A percentile compares a stretch with the other conserved stretches of the same genome.
phyloP scores from a whole-genome alignment of 2,888 invertebrate species.

The Nomada ferruginata region DNA sequence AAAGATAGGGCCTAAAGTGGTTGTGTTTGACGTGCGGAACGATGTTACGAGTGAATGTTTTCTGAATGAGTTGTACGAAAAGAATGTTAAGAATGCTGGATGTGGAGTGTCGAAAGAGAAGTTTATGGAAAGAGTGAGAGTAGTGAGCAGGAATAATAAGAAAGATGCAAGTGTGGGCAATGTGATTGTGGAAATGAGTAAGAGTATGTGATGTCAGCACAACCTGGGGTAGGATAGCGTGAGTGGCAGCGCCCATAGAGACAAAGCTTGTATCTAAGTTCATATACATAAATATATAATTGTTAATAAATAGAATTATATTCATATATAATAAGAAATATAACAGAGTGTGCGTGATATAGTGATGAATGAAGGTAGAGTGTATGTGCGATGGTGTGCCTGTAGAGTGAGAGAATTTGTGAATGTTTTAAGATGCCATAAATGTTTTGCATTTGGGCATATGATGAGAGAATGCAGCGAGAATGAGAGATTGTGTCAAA shows the following conservation, averaged over 20 bases:
- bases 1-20: not conserved
- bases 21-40: slow-evolving; percentile 19
- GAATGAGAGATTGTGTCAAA: slow-evolving; percentile 5
- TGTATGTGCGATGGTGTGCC: not conserved
- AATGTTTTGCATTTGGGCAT: not conserved
- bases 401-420: too few relatives aligned
- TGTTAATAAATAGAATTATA: too few relatives aligned
- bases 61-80: slow-evolving; percentile 15
- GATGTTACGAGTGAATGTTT: not conserved
- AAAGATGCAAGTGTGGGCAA: not conserved
- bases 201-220: not conserved
- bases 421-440: too few relatives aligned
- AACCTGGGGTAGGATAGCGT: too few relatives aligned
- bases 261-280: too few relatives aligned
- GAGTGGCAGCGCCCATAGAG: too few relatives aligned
- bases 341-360: not conserved
- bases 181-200: not conserved
- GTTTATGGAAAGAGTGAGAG: too few relatives aligned
- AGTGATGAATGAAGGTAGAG: not conserved
- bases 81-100: not conserved
- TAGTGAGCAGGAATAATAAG: too few relatives aligned
- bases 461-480: slow-evolving; percentile 9
- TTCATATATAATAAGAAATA: too few relatives aligned
- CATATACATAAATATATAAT: too few relatives aligned
- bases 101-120: too few relatives aligned